phyloP scores from a whole-genome alignment of 2,113 vertebrate genomes.

The Forbesichthys papilliferus region DNA sequence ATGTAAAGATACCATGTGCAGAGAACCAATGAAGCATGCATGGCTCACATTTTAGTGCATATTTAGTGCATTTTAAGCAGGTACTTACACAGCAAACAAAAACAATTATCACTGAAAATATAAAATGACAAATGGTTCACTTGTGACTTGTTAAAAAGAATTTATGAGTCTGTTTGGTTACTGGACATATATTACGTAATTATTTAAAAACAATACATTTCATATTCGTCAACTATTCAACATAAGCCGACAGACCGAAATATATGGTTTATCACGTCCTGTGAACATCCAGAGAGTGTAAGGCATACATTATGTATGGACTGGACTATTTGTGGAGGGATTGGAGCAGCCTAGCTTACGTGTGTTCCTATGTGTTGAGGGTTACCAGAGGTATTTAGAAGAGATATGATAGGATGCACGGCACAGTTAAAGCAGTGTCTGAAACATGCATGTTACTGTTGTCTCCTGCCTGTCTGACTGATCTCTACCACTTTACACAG shows the following conservation, averaged over 20 bases:
- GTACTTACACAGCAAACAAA: too few species aligned
- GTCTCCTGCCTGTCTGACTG: slow-evolving; percentile 43
- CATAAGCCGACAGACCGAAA: slow-evolving; percentile 9
- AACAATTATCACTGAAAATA: too few species aligned
- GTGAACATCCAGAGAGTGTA: slow-evolving; percentile 33
- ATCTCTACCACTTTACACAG: slow-evolving; percentile 3
- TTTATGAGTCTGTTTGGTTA: too few species aligned
- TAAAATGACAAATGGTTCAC: too few species aligned
- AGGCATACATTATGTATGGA: slow-evolving; percentile 24
- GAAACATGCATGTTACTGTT: slow-evolving; percentile 33
- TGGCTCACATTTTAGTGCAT: background rate
- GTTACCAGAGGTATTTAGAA: slow-evolving; percentile 18
- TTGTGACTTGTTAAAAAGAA: too few species aligned
- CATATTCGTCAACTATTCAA: background rate
- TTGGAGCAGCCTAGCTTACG: slow-evolving; percentile 20
- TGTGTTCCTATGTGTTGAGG: slow-evolving; percentile 48
- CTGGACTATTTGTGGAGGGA: slow-evolving; percentile 57
- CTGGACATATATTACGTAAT: too few species aligned
- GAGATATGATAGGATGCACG: slow-evolving; percentile 25
- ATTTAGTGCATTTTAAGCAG: background rate
- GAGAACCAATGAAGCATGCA: background rate
- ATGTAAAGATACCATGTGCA: background rate
- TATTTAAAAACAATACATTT: background rate
- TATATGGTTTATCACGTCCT: slow-evolving; percentile 43
- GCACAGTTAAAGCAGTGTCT: slow-evolving; percentile 33